Evolutionary conservation across 2,113 vertebrate genomes (phyloP), one percentile per base, ranked within the genome.

Genomic region (Prochilodus magdalenae): DNA sequence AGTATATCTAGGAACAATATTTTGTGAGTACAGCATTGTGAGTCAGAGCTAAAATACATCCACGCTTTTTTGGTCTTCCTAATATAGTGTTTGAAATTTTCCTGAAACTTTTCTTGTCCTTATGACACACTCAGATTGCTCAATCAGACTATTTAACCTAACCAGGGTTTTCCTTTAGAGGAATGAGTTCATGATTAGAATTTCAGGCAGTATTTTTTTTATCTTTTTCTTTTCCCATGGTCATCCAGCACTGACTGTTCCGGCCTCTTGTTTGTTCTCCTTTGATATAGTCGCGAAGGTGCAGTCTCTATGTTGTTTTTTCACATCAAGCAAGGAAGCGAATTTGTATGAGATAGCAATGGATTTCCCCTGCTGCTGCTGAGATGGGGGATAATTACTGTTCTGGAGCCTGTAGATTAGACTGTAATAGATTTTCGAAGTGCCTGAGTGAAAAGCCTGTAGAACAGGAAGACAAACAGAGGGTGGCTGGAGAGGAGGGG

Each of bases 361-460:
- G 89, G 87, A 81, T 90, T 93, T 93, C 90, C 90, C 91, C 90
- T 72, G 51, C 86, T 87, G 80, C 74, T 80, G 24, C 57, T 63
- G 86, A 87, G 90, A 93, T 91, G 83, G 86, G 90, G 91, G 89
- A 89, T 93, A 93, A 94, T 93, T 93, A 81, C 88, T 85, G 72
- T 86, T 85, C 78, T 85, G 86, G 85, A 85, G 84, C 77, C 82
- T 84, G 71, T 51, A 87, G 89, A 90, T 88, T 85, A 86, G 80
- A 83, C 86, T 84, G 79, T 88, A 89, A 84, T 83, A 90, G 87
- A 86, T 83, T 86, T 75, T 80, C 60, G 47, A 76, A 83, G 83
- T 79, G 83, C 49, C 72, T 77, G 30, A 87, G 59, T 60, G 63
- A 84, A 76, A 84, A 84, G 80, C 62, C 84, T 73, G 79, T 62